Evolutionary conservation across 2,888 invertebrate species (phyloP), one percentile per base, ranked within the genome.

Genomic region (Heterodera filipjevi): DNA sequence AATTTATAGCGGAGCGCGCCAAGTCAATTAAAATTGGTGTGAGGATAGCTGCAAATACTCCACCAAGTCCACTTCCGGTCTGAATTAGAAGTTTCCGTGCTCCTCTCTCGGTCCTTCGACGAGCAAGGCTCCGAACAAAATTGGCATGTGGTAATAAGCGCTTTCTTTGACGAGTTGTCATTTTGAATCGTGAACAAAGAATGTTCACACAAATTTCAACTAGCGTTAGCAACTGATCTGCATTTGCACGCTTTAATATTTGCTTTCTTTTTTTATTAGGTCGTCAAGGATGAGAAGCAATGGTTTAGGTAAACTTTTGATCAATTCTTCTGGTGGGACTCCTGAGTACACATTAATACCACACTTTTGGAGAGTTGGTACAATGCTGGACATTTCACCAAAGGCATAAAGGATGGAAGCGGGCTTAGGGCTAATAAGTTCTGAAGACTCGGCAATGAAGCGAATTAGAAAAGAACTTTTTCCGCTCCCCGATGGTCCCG

Each of bases 251-350:
- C n/a, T 66, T 46, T 33, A 78, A 35, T 1, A 78, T 30, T 8
- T 33, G 19, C 16, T 30, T 12, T 33, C 39, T 64, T 33, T 78
- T 77, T 19, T 19, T 39, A 6, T 2, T 22, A 80, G 74, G 46
- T 80, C 80, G 33, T 80, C 80, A 1, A 80, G 27, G 14, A 80
- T 66, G 27, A 80, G 30, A 14, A 81, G 66, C 19, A 79, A 39
- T 3, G 71, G 80, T 59, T 66, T 76, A 10, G 59, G 27, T 12
- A 49, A 14, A 14, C 35, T 22, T 33, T 66, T 39, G 32, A 80
- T n/a, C 22, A 44, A 16, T 33, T 80, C 80, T 2, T 75, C 80
- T 30, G 72, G 8, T 0, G 79, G 79, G 8, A 79, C 80, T 10
- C 79, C 79, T 1, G 64, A 19, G 30, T 75, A 77, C 6, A 71